Conservation (phyloP, 2,113 vertebrate genomes). For the Herpetotheres cachinnans region DNA sequence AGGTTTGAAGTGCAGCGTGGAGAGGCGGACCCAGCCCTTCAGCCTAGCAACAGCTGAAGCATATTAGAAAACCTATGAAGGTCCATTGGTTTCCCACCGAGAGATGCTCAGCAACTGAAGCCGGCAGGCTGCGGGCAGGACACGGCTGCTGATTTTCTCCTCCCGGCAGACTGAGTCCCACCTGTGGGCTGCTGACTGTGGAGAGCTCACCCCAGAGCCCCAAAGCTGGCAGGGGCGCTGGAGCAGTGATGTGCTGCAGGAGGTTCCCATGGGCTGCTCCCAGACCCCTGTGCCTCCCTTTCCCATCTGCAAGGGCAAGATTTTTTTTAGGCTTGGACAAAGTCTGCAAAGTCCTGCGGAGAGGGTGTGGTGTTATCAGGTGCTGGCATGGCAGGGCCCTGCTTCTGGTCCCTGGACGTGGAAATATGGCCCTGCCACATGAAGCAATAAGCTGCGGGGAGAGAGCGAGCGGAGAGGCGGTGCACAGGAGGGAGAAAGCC, state of each 20-base stretch:
- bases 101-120: background rate
- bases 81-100: background rate
- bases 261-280: background rate
- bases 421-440: background rate
- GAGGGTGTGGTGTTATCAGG: background rate
- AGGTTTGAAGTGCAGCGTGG: background rate
- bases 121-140: background rate
- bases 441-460: background rate
- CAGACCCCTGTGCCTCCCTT: background rate
- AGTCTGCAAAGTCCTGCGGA: background rate
- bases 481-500: background rate
- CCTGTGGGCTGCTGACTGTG: background rate
- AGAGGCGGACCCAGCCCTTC: background rate
- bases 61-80: background rate
- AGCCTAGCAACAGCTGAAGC: background rate
- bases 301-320: background rate
- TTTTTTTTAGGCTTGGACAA: background rate
- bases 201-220: background rate
- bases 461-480: accelerated
- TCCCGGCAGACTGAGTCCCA: background rate
- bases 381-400: background rate
- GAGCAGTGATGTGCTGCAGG: background rate
- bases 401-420: background rate
- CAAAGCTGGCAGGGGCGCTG: background rate
- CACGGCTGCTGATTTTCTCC: background rate